Conservation (phyloP, 2,113 vertebrate genomes). For the Asarcornis scutulata region DNA sequence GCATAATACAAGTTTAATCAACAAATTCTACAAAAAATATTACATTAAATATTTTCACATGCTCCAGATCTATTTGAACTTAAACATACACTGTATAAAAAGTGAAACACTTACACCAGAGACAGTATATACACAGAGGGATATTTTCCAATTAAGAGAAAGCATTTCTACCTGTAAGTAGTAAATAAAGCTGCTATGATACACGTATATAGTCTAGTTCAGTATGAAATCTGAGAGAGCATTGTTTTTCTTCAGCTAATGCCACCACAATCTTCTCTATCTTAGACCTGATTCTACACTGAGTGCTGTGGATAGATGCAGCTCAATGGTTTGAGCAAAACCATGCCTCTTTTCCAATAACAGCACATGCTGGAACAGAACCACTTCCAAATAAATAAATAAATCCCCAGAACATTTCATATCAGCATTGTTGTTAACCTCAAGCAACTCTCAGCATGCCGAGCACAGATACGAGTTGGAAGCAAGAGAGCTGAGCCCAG, state of each 20-base stretch:
- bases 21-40: neutral
- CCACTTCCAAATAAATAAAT: neutral
- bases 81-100: neutral
- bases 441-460: neutral
- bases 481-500: neutral
- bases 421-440: conserved; percentile 18
- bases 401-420: neutral
- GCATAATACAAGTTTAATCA: neutral
- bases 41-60: neutral
- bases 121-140: neutral
- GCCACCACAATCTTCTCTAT: neutral
- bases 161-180: neutral
- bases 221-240: neutral
- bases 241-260: neutral
- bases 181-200: neutral
- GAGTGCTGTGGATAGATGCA: neutral
- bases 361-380: neutral
- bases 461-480: neutral
- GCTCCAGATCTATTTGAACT: neutral
- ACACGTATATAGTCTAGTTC: neutral
- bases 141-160: neutral
- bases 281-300: neutral
- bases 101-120: neutral
- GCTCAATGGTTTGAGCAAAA: neutral
- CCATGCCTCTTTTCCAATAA: conserved; percentile 16